A percentile compares a stretch with the other conserved stretches of the same genome.
Evolutionary conservation across 2,888 invertebrate genomes (phyloP).

Genomic region (Mallateleia sp.): DNA sequence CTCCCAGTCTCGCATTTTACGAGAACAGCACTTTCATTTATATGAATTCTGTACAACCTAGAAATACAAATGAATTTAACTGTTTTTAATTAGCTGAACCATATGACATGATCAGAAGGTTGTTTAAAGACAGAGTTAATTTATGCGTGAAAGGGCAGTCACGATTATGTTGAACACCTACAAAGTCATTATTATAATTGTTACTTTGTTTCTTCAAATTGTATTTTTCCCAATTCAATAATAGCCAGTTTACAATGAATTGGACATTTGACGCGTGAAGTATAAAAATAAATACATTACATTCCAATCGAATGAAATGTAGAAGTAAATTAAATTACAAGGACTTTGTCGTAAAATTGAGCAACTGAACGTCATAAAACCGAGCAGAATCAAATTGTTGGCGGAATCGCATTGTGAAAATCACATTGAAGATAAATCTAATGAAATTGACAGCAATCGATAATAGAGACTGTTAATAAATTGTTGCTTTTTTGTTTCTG

Average conservation of each 20-base stretch:
- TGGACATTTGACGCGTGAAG: neutral
- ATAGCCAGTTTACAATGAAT: slow-evolving; percentile 55
- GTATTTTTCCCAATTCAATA: slow-evolving; percentile 83
- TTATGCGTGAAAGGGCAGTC: slow-evolving; percentile 26
- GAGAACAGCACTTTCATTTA: slow-evolving; percentile 47
- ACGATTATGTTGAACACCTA: slow-evolving; percentile 24
- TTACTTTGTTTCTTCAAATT: slow-evolving; percentile 62
- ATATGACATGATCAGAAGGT: neutral
- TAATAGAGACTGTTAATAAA: slow-evolving; percentile 56
- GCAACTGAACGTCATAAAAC: slow-evolving; percentile 45
- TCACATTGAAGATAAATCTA: slow-evolving; percentile 44
- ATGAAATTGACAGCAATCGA: slow-evolving; percentile 16
- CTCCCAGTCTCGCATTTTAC: slow-evolving; percentile 18
- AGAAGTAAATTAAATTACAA: slow-evolving; percentile 8
- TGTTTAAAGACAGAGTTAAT: slow-evolving; percentile 2
- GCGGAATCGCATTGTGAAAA: slow-evolving; percentile 39
- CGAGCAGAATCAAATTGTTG: slow-evolving; percentile 14
- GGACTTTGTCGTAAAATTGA: slow-evolving; percentile 5
- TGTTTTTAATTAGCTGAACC: neutral
- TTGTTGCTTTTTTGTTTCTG: slow-evolving; percentile 34
- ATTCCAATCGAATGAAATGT: slow-evolving; percentile 6
- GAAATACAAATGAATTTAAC: slow-evolving; percentile 52
- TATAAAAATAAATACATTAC: slow-evolving; percentile 25
- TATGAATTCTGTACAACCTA: slow-evolving; percentile 64
- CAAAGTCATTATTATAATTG: slow-evolving; percentile 3